These are phyloP conservation scores for Dolichopus griseipennis DNA, from an alignment of 2,888 invertebrate species.

Conservation along the genomic window DNA sequence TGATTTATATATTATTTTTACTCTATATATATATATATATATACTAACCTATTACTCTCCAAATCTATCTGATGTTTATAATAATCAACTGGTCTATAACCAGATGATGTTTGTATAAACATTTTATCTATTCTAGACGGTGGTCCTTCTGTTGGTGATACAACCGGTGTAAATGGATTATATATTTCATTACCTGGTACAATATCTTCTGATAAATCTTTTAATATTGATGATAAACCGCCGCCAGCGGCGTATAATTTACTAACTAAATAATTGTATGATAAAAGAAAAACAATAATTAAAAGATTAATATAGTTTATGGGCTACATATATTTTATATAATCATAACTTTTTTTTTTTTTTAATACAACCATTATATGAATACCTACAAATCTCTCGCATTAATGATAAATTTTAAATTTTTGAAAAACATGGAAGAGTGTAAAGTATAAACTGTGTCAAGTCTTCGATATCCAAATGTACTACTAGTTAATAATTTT, in stretches of 20 bases:
- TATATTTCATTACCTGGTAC: slow-evolving; percentile 44
- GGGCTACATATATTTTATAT: too few species aligned
- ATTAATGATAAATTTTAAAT: too few species aligned
- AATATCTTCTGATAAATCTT: slow-evolving; percentile 43
- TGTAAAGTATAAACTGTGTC: too few species aligned
- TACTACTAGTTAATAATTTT: too few species aligned
- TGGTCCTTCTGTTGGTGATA: slow-evolving; percentile 42
- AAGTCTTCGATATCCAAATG: too few species aligned
- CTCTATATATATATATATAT: not conserved
- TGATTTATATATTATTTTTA: too few species aligned
- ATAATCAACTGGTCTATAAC: slow-evolving; percentile 43
- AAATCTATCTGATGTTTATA: slow-evolving; percentile 38
- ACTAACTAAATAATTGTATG: slow-evolving; percentile 26
- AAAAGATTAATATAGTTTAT: too few species aligned
- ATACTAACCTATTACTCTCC: slow-evolving; percentile 28
- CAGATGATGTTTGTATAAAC: slow-evolving; percentile 44
- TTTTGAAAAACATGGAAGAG: too few species aligned
- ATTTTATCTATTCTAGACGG: slow-evolving; percentile 43
- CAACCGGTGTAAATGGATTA: slow-evolving; percentile 45
- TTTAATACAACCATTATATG: too few species aligned
- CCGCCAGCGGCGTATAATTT: slow-evolving; percentile 39
- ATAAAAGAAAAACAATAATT: too few species aligned
- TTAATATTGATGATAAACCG: slow-evolving; percentile 40
- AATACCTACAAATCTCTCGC: too few species aligned
- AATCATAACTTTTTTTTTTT: too few species aligned